Conservation (phyloP, 2,888 invertebrate species). For the Tetranychus truncatus region DNA sequence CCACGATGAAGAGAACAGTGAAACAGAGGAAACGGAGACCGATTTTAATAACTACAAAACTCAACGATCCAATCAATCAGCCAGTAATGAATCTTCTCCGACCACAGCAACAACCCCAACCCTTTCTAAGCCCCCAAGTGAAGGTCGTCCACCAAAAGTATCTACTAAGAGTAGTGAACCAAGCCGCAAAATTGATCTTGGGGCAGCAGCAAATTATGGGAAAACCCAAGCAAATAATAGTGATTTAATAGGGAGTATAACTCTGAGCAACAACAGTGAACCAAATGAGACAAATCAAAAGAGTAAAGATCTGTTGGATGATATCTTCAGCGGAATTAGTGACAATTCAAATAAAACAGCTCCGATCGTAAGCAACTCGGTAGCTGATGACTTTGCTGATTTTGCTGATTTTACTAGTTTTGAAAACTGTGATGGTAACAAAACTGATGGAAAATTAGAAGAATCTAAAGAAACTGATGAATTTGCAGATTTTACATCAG, state of each 20-base stretch:
- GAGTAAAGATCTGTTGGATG: conserved; percentile 14
- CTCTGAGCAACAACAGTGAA: background rate
- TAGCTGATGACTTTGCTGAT: conserved; percentile 24
- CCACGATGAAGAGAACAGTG: conserved; percentile 15
- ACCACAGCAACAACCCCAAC: background rate
- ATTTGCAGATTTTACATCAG: conserved; percentile 18
- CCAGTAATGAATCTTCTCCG: conserved; percentile 1
- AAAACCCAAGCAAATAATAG: conserved; percentile 16
- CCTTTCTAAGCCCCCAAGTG: background rate
- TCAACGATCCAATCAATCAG: background rate
- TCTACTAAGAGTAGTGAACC: conserved; percentile 14
- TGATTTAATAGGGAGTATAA: conserved; percentile 10
- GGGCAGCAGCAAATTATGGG: conserved; percentile 39
- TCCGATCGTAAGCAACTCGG: conserved; percentile 1
- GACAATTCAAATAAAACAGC: conserved; percentile 12
- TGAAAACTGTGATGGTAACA: background rate
- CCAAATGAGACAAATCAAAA: conserved; percentile 12
- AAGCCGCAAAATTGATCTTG: conserved; percentile 37
- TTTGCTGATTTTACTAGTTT: conserved; percentile 22
- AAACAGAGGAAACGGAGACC: conserved; percentile 10
- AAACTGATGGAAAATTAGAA: background rate
- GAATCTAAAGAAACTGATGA: conserved; percentile 8
- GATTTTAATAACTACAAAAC: background rate
- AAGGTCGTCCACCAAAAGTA: background rate
- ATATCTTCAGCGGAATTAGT: conserved; percentile 12